Conservation (phyloP, 1,140 invertebrate genomes). For the Drosophila lowei region DNA sequence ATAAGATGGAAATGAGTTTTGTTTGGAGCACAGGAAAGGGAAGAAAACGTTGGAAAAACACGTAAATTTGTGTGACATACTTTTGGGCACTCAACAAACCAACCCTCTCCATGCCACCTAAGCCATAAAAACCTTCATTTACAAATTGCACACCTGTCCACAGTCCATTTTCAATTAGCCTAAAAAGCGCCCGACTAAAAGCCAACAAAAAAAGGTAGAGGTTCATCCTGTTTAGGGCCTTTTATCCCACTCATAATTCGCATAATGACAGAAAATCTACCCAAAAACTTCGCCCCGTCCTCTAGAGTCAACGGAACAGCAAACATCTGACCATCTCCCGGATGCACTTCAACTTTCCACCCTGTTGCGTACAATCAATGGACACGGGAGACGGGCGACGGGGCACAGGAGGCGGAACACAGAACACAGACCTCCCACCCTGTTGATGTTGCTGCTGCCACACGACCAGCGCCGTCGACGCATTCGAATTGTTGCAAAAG, state of each 20-base stretch:
- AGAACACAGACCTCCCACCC: constrained; percentile 6
- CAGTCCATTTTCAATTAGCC: constrained; percentile 73
- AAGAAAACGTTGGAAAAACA: constrained; percentile 2
- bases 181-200: constrained; percentile 60
- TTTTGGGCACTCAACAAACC: constrained; percentile 13
- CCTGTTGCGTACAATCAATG: constrained; percentile 76
- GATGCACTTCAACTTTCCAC: constrained; percentile 83
- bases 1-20: constrained; percentile 48
- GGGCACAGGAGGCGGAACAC: constrained; percentile 20
- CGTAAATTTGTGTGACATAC: constrained; percentile 32
- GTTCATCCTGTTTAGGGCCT: constrained; percentile 70
- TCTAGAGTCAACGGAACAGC: constrained; percentile 60
- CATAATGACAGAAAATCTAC: constrained; percentile 72
- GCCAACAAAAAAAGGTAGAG: constrained; percentile 43
- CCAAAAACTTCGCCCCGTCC: constrained; percentile 28
- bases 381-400: neutral
- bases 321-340: constrained; percentile 73
- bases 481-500: constrained; percentile 77
- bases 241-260: constrained; percentile 82
- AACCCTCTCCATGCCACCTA: constrained; percentile 4
- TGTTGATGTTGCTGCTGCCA: constrained; percentile 20
- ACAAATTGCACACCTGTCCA: constrained; percentile 54
- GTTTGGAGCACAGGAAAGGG: neutral
- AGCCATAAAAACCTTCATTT: constrained; percentile 42
- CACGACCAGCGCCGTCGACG: constrained; percentile 34